These are phyloP conservation scores for Uropsilus gracilis DNA, from an alignment of 2,113 vertebrate genomes.

Conservation along the genomic window DNA sequence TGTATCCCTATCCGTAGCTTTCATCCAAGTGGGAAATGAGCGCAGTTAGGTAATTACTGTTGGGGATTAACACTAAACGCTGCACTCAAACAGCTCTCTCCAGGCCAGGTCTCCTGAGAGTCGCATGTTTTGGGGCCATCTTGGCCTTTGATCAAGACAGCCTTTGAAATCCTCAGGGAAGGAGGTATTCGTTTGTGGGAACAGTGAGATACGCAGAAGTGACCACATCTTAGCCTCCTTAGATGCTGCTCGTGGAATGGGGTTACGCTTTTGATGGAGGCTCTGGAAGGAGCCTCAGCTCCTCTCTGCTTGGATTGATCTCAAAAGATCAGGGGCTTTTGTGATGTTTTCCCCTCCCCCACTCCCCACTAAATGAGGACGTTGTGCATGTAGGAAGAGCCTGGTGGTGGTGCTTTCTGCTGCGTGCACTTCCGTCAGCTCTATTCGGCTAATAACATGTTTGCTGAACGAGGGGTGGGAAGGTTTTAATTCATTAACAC, in stretches of 20 bases:
- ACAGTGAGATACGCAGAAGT: not conserved
- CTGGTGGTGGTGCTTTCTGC: not conserved
- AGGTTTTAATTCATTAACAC: slow-evolving; percentile 77
- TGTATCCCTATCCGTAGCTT: not conserved
- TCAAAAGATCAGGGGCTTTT: not conserved
- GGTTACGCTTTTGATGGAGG: slow-evolving; percentile 1
- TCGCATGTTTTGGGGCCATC: not conserved
- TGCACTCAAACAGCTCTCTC: not conserved
- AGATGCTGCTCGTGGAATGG: not conserved
- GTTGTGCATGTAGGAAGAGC: not conserved
- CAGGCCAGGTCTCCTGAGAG: not conserved
- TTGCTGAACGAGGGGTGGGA: slow-evolving; percentile 61
- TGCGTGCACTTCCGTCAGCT: slow-evolving; percentile 51
- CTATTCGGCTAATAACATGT: slow-evolving; percentile 76
- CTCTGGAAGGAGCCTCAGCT: no score
- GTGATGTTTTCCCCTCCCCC: not conserved
- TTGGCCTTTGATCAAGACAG: not conserved
- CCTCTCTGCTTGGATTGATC: not conserved
- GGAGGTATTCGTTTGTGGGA: not conserved
- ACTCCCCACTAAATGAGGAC: not conserved
- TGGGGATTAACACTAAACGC: not conserved
- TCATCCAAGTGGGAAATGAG: slow-evolving; percentile 3
- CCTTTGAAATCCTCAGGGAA: not conserved
- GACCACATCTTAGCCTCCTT: not conserved
- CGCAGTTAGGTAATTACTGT: not conserved